Evolutionary conservation across 2,113 vertebrate genomes (phyloP), one percentile per base, ranked within the genome.

Genomic region (Pavo muticus): DNA sequence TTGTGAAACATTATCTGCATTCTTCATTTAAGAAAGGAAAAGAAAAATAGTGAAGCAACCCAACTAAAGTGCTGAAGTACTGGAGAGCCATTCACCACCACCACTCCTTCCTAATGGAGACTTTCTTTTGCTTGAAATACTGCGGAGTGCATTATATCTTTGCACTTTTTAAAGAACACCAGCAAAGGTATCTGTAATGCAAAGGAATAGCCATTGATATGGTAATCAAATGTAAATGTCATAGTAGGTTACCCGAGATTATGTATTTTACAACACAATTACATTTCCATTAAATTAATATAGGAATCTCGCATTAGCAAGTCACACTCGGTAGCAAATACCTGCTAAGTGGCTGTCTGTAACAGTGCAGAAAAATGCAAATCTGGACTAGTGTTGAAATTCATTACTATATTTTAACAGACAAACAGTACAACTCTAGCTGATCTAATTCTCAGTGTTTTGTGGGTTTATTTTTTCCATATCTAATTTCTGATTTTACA

Each of bases 241-340:
- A 96, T 93, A 95, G 95, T 92, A 95, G 92, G 88, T 80, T 94
- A 90, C 79, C 63, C 74, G 74, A 97, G 91, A 97, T 94, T 90
- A 94, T 95, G 85, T 96, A 94, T 97, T 97, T 97, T 98, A 97
- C 94, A 96, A 95, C 91, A 95, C 91, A 97, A 96, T 97, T 97
- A 96, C 93, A 90, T 96, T 82, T 71, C 91, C 79, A 89, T 97
- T 97, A 95, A 97, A 94, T 97, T 94, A 77, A 96, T 93, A 94
- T n/a, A 89, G 91, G 64, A 97, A 94, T 76, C 70, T 95, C 77
- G 82, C 59, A 88, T 90, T 95, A 91, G 82, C 39, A 91, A 96
- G 96, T 96, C 93, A 96, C 59, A 84, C 52, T 88, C 90, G 59
- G 91, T 88, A 96, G 89, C 87, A 97, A 87, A 92, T 94, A 78